Conservation (phyloP, 2,888 invertebrate species). For the Chrysomela aeneicollis region DNA sequence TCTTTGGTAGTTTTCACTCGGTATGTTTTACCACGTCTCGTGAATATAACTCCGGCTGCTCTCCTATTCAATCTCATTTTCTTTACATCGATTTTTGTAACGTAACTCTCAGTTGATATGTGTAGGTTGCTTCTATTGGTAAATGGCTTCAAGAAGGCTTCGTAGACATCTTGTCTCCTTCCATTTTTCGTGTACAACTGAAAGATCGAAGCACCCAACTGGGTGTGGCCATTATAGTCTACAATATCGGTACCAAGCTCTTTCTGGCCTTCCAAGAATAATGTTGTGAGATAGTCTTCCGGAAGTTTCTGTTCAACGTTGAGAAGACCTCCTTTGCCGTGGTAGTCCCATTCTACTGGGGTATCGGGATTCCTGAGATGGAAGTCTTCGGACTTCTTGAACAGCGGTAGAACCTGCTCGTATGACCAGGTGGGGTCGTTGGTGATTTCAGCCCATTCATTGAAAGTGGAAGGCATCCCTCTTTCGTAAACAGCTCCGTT, state of each 20-base stretch:
- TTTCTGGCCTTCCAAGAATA: not conserved
- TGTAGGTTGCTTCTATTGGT: not conserved
- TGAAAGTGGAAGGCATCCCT: not conserved
- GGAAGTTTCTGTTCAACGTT: not conserved
- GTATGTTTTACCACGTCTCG: constrained; percentile 66
- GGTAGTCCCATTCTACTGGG: not conserved
- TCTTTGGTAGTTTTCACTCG: constrained; percentile 71
- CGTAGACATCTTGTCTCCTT: not conserved
- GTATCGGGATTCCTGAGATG: not conserved
- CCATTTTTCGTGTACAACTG: constrained; percentile 4
- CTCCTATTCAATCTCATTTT: not conserved
- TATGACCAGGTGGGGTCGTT: constrained; percentile 6
- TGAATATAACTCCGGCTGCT: constrained; percentile 29
- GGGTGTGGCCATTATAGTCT: not conserved
- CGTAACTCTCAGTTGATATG: not conserved
- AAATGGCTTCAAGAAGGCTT: not conserved
- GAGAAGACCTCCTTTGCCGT: not conserved
- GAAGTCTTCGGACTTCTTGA: constrained; percentile 9
- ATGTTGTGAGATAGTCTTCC: not conserved
- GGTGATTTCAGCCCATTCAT: not conserved
- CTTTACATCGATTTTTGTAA: not conserved
- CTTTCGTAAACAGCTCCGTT: constrained; percentile 2
- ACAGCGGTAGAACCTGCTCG: not conserved
- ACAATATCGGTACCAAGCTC: not conserved
- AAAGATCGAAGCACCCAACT: not conserved